phyloP scores from a whole-genome alignment of 2,888 invertebrate species.

The Augochlorella aurata region DNA sequence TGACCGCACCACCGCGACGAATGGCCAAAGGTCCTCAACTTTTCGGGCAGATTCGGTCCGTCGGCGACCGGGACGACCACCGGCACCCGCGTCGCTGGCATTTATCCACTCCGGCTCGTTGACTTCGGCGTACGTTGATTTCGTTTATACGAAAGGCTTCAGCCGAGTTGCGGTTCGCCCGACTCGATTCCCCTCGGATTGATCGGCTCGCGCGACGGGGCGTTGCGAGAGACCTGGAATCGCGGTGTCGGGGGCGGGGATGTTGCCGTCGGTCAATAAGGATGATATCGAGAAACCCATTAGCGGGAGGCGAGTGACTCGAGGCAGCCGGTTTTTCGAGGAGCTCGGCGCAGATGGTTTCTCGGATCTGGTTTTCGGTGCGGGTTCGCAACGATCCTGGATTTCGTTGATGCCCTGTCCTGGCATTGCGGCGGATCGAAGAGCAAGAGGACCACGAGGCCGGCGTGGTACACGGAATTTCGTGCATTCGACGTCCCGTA shows the following conservation, averaged over 20 bases:
- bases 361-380: not conserved
- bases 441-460: not conserved
- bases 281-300: constrained; percentile 1
- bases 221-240: not conserved
- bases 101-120: too few relatives aligned
- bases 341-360: not conserved
- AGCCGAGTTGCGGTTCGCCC: too few relatives aligned
- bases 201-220: not conserved
- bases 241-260: not conserved
- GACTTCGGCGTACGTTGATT: too few relatives aligned
- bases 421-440: constrained; percentile 19
- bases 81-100: too few relatives aligned
- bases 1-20: not conserved
- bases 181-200: not conserved
- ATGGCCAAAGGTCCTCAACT: not conserved
- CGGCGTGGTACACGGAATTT: constrained; percentile 9
- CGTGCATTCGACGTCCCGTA: constrained; percentile 33
- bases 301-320: not conserved
- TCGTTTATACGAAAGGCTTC: too few relatives aligned
- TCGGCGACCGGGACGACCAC: too few relatives aligned
- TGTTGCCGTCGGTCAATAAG: not conserved
- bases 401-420: not conserved
- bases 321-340: not conserved
- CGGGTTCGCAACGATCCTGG: not conserved
- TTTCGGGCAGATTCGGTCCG: not conserved